These are phyloP conservation scores for Sebastes umbrosus DNA, from an alignment of 2,797 vertebrate genomes.

Conservation along the genomic window DNA sequence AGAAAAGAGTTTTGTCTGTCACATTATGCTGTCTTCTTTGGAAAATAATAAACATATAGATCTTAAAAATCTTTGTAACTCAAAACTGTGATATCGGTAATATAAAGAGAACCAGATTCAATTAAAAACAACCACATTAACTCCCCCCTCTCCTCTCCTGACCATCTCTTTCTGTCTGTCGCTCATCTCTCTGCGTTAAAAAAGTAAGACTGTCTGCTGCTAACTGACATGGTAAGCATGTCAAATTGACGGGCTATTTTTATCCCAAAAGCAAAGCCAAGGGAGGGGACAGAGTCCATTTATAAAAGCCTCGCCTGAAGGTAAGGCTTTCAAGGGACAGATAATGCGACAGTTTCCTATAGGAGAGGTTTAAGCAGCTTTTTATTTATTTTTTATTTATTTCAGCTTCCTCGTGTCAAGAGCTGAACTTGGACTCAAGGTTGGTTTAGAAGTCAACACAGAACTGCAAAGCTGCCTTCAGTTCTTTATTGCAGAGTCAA, in stretches of 20 bases:
- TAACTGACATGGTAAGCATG: slow-evolving; percentile 54
- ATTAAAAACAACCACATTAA: background rate
- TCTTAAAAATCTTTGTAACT: background rate
- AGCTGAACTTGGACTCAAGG: slow-evolving; percentile 34
- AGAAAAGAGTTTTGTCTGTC: background rate
- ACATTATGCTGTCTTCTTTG: background rate
- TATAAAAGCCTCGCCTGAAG: slow-evolving; percentile 60
- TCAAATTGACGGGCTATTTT: slow-evolving; percentile 68
- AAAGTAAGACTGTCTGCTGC: slow-evolving; percentile 27
- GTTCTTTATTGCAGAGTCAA: background rate
- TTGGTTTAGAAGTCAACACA: slow-evolving; percentile 18
- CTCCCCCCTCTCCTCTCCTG: background rate
- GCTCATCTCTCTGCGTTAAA: slow-evolving; percentile 1
- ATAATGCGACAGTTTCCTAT: slow-evolving; percentile 46
- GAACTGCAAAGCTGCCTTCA: background rate
- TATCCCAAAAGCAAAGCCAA: slow-evolving; percentile 48
- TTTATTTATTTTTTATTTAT: slow-evolving; percentile 12
- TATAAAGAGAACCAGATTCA: slow-evolving; percentile 7
- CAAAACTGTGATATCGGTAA: background rate
- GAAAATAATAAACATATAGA: background rate
- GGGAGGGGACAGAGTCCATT: slow-evolving; percentile 37
- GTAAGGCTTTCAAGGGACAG: slow-evolving; percentile 58
- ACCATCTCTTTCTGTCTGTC: background rate
- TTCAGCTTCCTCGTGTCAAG: slow-evolving; percentile 1
- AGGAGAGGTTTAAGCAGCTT: slow-evolving; percentile 26